Evolutionary conservation across 2,888 invertebrate genomes (phyloP).

Genomic region (Slavum lentiscoides): DNA sequence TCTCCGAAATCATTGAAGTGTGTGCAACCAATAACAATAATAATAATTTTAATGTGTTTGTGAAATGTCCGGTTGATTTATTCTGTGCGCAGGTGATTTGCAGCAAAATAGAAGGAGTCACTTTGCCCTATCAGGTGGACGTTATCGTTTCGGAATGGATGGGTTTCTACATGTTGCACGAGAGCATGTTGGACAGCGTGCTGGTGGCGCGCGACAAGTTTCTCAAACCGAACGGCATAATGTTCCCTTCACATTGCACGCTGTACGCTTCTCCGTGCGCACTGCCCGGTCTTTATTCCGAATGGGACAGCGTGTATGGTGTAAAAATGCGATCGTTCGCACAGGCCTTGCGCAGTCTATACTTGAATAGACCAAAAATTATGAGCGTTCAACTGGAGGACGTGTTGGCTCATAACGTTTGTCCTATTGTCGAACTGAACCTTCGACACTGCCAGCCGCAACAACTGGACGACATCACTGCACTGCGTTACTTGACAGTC

Average conservation of each 20-base stretch:
- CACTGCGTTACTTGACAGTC: conserved; percentile 66
- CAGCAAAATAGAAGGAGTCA: conserved; percentile 70
- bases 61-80: conserved; percentile 7
- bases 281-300: conserved; percentile 69
- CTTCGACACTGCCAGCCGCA: conserved; percentile 66
- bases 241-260: conserved; percentile 77
- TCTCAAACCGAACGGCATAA: conserved; percentile 71
- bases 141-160: conserved; percentile 96
- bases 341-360: conserved; percentile 67
- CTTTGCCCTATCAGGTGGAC: conserved; percentile 76
- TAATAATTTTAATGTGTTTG: too few relatives aligned
- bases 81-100: conserved; percentile 10
- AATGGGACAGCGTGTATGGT: conserved; percentile 75
- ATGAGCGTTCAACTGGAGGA: conserved; percentile 64
- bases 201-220: conserved; percentile 79
- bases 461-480: conserved; percentile 67
- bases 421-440: conserved; percentile 71
- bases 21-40: conserved; percentile 32
- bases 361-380: conserved; percentile 71
- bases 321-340: conserved; percentile 72
- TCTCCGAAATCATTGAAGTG: conserved; percentile 70
- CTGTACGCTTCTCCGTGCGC: conserved; percentile 68
- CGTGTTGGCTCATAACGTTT: conserved; percentile 67
- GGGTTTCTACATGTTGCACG: conserved; percentile 94
- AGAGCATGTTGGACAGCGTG: conserved; percentile 93